Evolutionary conservation across 2,888 invertebrate species (phyloP).

Genomic region (Chrysina gloriosa): DNA sequence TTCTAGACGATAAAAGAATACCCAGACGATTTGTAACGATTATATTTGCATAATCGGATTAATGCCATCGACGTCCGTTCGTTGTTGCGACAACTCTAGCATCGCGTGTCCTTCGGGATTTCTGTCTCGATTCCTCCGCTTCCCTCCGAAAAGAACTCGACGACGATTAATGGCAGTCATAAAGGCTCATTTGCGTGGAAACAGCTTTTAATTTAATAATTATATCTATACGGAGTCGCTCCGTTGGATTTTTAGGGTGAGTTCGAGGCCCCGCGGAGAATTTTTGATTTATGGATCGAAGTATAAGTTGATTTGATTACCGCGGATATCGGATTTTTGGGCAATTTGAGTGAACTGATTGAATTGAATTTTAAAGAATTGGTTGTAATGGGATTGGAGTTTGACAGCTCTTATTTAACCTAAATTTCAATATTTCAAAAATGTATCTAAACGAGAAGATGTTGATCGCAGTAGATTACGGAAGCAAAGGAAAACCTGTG

Average conservation of each 20-base stretch:
- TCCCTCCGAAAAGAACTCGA: slow-evolving; percentile 45
- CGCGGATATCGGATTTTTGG: slow-evolving; percentile 5
- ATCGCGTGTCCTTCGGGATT: slow-evolving; percentile 40
- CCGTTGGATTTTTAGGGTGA: slow-evolving; percentile 10
- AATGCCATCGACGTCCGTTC: slow-evolving; percentile 32
- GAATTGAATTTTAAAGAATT: no score
- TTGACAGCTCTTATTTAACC: no score
- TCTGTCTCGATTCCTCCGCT: slow-evolving; percentile 5
- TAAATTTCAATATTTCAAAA: no score
- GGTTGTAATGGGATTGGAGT: no score
- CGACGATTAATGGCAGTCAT: slow-evolving; percentile 56
- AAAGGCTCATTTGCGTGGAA: slow-evolving; percentile 57
- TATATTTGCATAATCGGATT: slow-evolving; percentile 50
- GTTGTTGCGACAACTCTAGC: slow-evolving; percentile 23
- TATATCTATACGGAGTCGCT: slow-evolving; percentile 44
- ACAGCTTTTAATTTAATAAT: slow-evolving; percentile 60
- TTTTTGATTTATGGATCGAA: slow-evolving; percentile 29
- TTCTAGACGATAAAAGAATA: slow-evolving; percentile 49
- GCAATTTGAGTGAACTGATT: slow-evolving; percentile 13
- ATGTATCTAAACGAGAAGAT: no score
- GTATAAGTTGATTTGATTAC: slow-evolving; percentile 26
- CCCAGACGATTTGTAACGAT: slow-evolving; percentile 55
- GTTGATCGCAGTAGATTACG: no score
- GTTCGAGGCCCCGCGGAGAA: not conserved
- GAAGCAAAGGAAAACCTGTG: no score